These are phyloP conservation scores for Salvelinus fontinalis DNA, from an alignment of 2,113 vertebrate species.

Conservation along the genomic window DNA sequence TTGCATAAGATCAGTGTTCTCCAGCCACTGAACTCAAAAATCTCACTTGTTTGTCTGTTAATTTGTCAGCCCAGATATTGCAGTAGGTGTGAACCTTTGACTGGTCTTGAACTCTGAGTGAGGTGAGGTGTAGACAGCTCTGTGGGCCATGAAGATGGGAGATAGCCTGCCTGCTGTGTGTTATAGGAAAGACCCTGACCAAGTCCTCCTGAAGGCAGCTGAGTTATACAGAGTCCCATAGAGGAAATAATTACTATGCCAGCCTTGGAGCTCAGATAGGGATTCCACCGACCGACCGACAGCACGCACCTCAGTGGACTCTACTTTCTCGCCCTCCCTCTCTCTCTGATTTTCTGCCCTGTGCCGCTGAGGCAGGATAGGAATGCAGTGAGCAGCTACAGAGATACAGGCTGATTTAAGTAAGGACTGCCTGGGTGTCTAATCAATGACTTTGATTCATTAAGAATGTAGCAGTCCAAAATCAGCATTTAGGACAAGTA, in stretches of 20 bases:
- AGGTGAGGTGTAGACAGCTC: not conserved
- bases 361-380: constrained; percentile 25
- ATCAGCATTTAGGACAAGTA: too few species aligned
- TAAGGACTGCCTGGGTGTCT: constrained; percentile 20
- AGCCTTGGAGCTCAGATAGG: constrained; percentile 41
- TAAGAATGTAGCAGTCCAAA: too few species aligned
- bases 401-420: constrained; percentile 39
- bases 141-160: too few species aligned
- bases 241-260: constrained; percentile 53
- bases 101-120: not conserved
- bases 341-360: not conserved
- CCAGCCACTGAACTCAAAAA: not conserved
- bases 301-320: constrained; percentile 18
- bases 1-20: not conserved
- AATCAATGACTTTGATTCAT: too few species aligned
- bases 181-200: constrained; percentile 54
- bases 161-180: constrained; percentile 40
- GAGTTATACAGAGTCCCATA: constrained; percentile 25
- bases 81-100: constrained; percentile 11
- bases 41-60: not conserved
- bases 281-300: constrained; percentile 35
- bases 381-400: constrained; percentile 19
- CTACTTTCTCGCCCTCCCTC: not conserved
- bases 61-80: constrained; percentile 2
- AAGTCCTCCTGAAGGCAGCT: constrained; percentile 25